A percentile compares a stretch with the other conserved stretches of the same genome.
phyloP scores from a whole-genome alignment of 2,113 vertebrate genomes.

The Gnathonemus echidnorhynchus region DNA sequence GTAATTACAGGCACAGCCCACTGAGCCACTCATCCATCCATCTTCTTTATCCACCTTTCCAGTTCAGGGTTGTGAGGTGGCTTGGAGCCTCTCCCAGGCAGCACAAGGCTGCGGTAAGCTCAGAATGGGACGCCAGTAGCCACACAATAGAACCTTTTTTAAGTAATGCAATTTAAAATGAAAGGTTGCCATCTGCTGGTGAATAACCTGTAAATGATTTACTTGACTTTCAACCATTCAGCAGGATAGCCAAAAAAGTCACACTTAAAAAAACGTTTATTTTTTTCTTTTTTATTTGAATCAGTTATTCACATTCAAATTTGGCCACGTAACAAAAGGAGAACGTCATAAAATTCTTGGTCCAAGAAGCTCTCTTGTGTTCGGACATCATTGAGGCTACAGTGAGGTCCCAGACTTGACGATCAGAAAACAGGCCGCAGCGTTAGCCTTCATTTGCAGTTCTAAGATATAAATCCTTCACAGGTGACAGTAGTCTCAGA shows the following conservation, averaged over 20 bases:
- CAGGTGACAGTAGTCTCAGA: not conserved
- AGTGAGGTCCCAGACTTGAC: not conserved
- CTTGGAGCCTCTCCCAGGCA: not conserved
- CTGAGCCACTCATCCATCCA: not conserved
- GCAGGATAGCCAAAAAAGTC: not conserved
- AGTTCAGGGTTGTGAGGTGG: not conserved
- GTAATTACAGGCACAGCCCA: no score
- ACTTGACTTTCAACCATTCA: not conserved
- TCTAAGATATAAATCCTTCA: not conserved
- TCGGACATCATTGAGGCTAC: not conserved
- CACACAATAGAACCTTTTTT: not conserved
- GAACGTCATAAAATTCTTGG: not conserved
- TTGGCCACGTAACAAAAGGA: not conserved
- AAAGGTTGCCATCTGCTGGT: not conserved
- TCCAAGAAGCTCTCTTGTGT: not conserved
- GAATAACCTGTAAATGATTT: not conserved
- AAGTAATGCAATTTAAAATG: not conserved
- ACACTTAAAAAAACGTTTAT: not conserved
- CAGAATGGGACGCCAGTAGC: not conserved
- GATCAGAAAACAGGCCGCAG: not conserved
- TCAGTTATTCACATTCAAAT: not conserved
- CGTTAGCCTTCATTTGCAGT: not conserved
- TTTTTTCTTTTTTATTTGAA: not conserved
- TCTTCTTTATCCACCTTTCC: not conserved
- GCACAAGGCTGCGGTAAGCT: not conserved